Percentiles rank a stretch among this genome's conserved stretches.
These are phyloP conservation scores for Ypsolopha scabrella DNA, from an alignment of 2,888 invertebrate species.

Conservation along the genomic window DNA sequence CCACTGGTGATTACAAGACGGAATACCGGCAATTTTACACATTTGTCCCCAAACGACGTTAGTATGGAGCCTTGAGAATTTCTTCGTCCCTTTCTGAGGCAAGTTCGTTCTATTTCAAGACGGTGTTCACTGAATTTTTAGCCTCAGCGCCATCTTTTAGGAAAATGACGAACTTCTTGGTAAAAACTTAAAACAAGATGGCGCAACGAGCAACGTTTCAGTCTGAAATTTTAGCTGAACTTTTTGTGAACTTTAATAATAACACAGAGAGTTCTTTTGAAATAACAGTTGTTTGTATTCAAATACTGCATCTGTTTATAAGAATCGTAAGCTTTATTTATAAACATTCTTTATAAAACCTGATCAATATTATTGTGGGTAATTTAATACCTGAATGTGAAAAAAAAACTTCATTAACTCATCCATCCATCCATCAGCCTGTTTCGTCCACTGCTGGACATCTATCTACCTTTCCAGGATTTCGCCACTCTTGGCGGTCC, in stretches of 20 bases:
- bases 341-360: no score
- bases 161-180: constrained; percentile 22
- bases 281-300: no score
- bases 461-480: no score
- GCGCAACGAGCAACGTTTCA: constrained; percentile 24
- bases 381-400: no score
- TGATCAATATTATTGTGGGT: no score
- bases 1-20: constrained; percentile 48
- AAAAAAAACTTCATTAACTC: no score
- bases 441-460: no score
- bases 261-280: background rate
- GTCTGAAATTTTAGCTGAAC: constrained; percentile 10
- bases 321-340: no score
- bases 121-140: constrained; percentile 48
- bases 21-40: constrained; percentile 28
- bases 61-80: constrained; percentile 62
- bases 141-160: constrained; percentile 41
- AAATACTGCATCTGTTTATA: no score
- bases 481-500: no score
- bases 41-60: constrained; percentile 30
- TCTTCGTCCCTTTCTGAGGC: constrained; percentile 60
- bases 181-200: constrained; percentile 36
- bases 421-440: no score
- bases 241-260: constrained; percentile 3
- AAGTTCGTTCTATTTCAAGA: constrained; percentile 47